phyloP scores from a whole-genome alignment of 2,113 vertebrate genomes.

The Girardinichthys multiradiatus region DNA sequence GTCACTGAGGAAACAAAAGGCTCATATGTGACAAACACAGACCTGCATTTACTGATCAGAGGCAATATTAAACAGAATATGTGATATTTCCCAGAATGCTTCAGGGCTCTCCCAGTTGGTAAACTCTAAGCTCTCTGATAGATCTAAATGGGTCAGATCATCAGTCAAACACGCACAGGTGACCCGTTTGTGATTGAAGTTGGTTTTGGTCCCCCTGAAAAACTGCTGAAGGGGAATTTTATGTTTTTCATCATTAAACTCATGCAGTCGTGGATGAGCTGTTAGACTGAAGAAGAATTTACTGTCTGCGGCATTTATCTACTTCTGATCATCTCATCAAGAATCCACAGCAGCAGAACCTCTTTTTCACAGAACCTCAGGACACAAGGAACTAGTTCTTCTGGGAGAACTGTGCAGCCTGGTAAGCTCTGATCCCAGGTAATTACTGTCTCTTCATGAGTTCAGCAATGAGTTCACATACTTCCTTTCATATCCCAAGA shows the following conservation, averaged over 20 bases:
- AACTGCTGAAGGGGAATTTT: constrained; percentile 32
- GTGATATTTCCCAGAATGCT: constrained; percentile 50
- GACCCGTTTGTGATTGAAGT: constrained; percentile 38
- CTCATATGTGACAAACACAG: not conserved
- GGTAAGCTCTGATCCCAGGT: too few species aligned
- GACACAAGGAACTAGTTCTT: too few species aligned
- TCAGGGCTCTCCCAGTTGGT: constrained; percentile 28
- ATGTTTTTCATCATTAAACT: constrained; percentile 38
- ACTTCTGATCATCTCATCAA: too few species aligned
- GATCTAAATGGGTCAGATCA: constrained; percentile 36
- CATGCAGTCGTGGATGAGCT: constrained; percentile 1
- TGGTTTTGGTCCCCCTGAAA: constrained; percentile 6
- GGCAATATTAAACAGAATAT: constrained; percentile 44
- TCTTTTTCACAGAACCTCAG: too few species aligned
- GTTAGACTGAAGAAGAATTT: not conserved
- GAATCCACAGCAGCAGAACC: too few species aligned
- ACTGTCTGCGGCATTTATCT: not conserved
- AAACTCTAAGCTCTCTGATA: constrained; percentile 36
- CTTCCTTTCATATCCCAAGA: too few species aligned
- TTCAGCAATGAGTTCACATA: too few species aligned
- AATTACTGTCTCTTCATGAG: too few species aligned
- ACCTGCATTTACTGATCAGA: constrained; percentile 18
- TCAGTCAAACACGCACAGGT: constrained; percentile 15
- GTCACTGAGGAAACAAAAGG: too few species aligned
- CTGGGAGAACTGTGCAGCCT: too few species aligned